Base-by-base conservation (phyloP, 2,888 invertebrate species). In the Plutella xylostella region DNA sequence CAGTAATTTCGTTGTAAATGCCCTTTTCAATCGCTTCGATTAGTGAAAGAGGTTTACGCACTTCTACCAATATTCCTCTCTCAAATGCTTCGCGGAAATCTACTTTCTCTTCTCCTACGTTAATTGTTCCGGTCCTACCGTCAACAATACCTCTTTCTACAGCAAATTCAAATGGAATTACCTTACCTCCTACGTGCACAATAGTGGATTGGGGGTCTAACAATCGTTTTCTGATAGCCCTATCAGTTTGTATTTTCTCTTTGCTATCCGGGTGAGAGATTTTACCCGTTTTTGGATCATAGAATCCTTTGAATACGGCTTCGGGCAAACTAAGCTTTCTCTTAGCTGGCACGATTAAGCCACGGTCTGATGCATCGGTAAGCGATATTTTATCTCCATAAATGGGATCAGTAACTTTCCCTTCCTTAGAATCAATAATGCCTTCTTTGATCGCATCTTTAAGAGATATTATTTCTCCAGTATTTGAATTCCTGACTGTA, bases 231-330 rank as follows among this genome's bases (percentile, higher is more conserved):
- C 90, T 89, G 61, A 96, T 91, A 45, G 96, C 96, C 57, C 91
- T 89, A 71, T 93, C 91, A 43, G 93, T 90, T 52, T 90, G 89
- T 49, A 95, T 73, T 65, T 91, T 90, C 68, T 92, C 92, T 56
- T 90, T 89, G n/a, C 90, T 91, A 58, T 89, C 87, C 2, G 93
- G 90, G 65, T 92, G 92, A 30, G 90, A 90, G 62, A 94, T 92
- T 61, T 92, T 89, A 39, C 96, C 95, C 28, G 92, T 90, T 57
- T 89, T 87, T 0, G 92, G 91, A 79, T 97, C 94, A 62, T 95
- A 96, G 51, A 93, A 88, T n/a, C 95, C 95, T 73, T 93, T 92
- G 60, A 92, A 92, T n/a, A 96, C 91, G 2, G 96, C 96, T 76
- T 95, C 94, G 0, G 93, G 92, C 21, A 96, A 82, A 48, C 93